Conservation (phyloP, 2,113 vertebrate genomes). For the Erpornis zantholeuca region DNA sequence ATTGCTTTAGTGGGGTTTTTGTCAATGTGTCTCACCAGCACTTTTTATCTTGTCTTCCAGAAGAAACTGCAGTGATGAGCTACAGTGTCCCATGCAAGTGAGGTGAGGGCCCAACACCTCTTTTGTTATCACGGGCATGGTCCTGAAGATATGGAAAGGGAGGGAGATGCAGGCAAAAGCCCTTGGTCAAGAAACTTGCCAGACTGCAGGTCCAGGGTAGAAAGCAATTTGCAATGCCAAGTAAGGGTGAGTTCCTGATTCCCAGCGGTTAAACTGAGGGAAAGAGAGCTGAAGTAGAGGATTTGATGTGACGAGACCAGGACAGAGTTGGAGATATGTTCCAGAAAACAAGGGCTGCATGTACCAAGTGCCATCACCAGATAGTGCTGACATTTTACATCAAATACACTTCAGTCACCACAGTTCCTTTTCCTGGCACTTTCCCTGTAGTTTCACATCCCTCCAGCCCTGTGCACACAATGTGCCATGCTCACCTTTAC, state of each 20-base stretch:
- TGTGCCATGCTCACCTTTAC: accelerated
- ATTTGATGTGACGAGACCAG: background rate
- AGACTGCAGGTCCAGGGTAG: background rate
- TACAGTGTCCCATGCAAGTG: background rate
- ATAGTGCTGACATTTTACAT: background rate
- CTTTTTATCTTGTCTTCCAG: background rate
- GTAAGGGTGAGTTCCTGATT: background rate
- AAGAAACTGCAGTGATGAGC: constrained; percentile 30
- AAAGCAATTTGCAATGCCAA: background rate
- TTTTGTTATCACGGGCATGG: background rate
- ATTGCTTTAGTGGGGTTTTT: background rate
- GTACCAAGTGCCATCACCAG: background rate
- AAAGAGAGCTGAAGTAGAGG: background rate
- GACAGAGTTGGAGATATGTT: background rate
- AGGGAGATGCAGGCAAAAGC: background rate
- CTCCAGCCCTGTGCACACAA: background rate
- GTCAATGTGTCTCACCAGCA: background rate
- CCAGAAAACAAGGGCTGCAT: background rate
- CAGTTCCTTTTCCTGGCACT: background rate
- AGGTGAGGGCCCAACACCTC: background rate
- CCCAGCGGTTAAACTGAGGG: background rate
- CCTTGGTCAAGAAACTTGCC: background rate
- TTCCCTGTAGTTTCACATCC: background rate
- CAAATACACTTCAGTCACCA: background rate
- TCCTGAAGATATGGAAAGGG: background rate